phyloP scores from a whole-genome alignment of 2,113 vertebrate species.

The Electrona antarctica region DNA sequence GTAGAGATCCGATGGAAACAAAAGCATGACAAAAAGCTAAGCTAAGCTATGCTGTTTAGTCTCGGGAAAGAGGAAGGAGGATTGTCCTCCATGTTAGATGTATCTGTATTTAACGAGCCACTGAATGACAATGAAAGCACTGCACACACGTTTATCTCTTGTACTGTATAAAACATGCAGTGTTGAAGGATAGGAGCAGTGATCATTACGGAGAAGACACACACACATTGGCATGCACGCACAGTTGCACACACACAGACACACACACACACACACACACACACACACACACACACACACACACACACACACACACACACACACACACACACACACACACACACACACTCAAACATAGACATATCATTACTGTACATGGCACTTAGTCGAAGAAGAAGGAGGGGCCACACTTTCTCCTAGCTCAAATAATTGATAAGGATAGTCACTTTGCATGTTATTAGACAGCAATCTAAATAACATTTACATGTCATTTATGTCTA shows the following conservation, averaged over 20 bases:
- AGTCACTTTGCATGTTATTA: constrained; percentile 63
- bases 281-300: background rate
- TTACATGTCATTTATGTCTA: constrained; percentile 72
- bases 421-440: constrained; percentile 65
- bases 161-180: constrained; percentile 31
- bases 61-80: constrained; percentile 24
- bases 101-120: constrained; percentile 69
- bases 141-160: constrained; percentile 50
- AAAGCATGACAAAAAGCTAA: constrained; percentile 41
- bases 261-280: background rate
- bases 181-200: constrained; percentile 43
- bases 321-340: background rate
- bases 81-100: constrained; percentile 38
- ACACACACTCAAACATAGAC: constrained; percentile 6
- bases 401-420: constrained; percentile 35
- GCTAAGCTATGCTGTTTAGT: constrained; percentile 30
- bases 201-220: constrained; percentile 36
- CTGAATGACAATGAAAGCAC: constrained; percentile 60
- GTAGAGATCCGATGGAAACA: constrained; percentile 17
- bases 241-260: background rate
- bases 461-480: constrained; percentile 74
- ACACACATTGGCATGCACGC: background rate
- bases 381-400: constrained; percentile 23
- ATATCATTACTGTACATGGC: constrained; percentile 26
- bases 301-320: background rate